Evolutionary conservation across 2,888 invertebrate genomes (phyloP).

Genomic region (Eudemis profundana): DNA sequence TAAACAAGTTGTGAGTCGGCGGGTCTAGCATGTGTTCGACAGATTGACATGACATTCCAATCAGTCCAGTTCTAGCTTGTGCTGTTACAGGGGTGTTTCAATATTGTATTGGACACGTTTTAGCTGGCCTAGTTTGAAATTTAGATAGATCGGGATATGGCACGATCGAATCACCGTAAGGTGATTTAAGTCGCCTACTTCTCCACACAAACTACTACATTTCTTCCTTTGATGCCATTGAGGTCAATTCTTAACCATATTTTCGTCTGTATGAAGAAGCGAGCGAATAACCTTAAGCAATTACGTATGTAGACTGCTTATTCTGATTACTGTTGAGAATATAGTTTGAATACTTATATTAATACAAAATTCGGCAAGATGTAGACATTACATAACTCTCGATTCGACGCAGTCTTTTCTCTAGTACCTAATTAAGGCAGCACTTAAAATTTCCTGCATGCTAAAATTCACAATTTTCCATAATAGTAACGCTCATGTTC

Average conservation of each 20-base stretch:
- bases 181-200: too few species aligned
- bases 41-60: constrained; percentile 41
- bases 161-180: too few species aligned
- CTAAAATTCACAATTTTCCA: constrained; percentile 1
- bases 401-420: background rate
- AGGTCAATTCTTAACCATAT: too few species aligned
- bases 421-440: constrained; percentile 12
- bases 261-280: too few species aligned
- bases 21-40: constrained; percentile 22
- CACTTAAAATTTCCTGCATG: constrained; percentile 5
- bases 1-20: constrained; percentile 28
- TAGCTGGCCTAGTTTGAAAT: background rate
- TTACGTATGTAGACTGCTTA: too few species aligned
- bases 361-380: too few species aligned
- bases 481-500: constrained; percentile 23
- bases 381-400: background rate
- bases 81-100: constrained; percentile 23
- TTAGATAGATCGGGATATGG: constrained; percentile 7
- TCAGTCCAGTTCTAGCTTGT: constrained; percentile 23
- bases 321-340: too few species aligned
- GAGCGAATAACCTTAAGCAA: too few species aligned
- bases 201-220: too few species aligned
- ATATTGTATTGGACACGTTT: constrained; percentile 28
- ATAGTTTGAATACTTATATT: too few species aligned
- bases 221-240: too few species aligned